Conservation (phyloP, 2,113 vertebrate genomes). For the mouse (Mus musculus) region DNA sequence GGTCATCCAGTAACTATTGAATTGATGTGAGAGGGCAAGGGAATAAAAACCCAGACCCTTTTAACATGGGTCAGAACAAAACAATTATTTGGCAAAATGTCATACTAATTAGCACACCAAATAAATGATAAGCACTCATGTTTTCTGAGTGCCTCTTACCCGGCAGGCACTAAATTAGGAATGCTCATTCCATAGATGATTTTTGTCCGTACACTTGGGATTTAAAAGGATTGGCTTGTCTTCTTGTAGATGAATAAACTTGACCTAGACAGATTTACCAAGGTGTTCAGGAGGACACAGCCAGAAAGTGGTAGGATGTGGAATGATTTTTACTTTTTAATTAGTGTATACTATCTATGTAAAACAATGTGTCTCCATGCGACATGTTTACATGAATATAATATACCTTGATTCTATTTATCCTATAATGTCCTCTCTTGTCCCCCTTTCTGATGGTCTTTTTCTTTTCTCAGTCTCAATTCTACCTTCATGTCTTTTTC, state of each 20-base stretch:
- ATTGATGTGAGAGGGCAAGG: background rate
- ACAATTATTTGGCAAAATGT: background rate
- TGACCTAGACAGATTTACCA: background rate
- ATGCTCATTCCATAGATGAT: background rate
- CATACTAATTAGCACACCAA: background rate
- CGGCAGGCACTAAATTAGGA: background rate
- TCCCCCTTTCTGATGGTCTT: background rate
- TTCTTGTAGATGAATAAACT: slow-evolving; percentile 2
- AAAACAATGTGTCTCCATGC: background rate
- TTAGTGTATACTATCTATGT: background rate
- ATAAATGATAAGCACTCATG: background rate
- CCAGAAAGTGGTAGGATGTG: background rate
- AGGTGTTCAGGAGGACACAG: background rate
- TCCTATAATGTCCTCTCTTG: too few species aligned
- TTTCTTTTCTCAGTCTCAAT: background rate
- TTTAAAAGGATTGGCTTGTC: background rate
- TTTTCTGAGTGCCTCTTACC: background rate
- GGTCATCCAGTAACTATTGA: background rate
- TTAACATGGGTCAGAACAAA: background rate
- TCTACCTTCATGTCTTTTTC: background rate
- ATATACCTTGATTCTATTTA: background rate
- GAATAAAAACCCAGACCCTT: background rate
- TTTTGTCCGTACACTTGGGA: background rate
- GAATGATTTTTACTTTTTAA: background rate
- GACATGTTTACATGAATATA: background rate